Percentiles rank a stretch among this genome's conserved stretches.
Evolutionary conservation across 2,113 vertebrate genomes (phyloP).

Genomic region (Grantiella picta): DNA sequence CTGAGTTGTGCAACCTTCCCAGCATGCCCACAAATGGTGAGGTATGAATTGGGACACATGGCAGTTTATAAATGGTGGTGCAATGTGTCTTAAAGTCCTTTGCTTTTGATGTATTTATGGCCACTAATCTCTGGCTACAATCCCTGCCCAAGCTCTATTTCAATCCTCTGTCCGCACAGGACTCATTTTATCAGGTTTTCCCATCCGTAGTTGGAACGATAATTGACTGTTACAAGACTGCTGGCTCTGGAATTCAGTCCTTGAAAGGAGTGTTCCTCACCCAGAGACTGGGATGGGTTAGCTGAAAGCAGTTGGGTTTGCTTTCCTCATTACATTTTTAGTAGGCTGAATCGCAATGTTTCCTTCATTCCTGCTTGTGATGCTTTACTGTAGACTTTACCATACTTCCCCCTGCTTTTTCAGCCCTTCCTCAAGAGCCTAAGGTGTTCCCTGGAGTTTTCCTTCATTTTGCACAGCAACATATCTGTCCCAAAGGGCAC

Average conservation of each 20-base stretch:
- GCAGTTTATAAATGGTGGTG: slow-evolving; percentile 32
- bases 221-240: slow-evolving; percentile 41
- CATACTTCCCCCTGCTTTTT: not conserved
- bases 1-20: not conserved
- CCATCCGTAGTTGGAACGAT: slow-evolving; percentile 19
- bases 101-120: slow-evolving; percentile 47
- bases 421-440: not conserved
- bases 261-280: slow-evolving; percentile 27
- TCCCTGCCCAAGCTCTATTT: slow-evolving; percentile 43
- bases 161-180: slow-evolving; percentile 22
- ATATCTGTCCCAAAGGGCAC: not conserved
- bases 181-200: slow-evolving; percentile 58
- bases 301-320: slow-evolving; percentile 10
- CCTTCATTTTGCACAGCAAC: not conserved
- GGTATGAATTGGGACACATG: not conserved
- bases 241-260: slow-evolving; percentile 37
- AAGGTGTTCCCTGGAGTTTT: not conserved
- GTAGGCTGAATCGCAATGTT: not conserved
- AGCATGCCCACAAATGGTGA: slow-evolving; percentile 39
- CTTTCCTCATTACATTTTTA: slow-evolving; percentile 7
- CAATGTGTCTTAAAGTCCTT: slow-evolving; percentile 12
- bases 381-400: not conserved
- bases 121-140: slow-evolving; percentile 39
- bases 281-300: not conserved
- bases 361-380: not conserved